Conservation (phyloP, 2,797 vertebrate species). For the Squalus acanthias region DNA sequence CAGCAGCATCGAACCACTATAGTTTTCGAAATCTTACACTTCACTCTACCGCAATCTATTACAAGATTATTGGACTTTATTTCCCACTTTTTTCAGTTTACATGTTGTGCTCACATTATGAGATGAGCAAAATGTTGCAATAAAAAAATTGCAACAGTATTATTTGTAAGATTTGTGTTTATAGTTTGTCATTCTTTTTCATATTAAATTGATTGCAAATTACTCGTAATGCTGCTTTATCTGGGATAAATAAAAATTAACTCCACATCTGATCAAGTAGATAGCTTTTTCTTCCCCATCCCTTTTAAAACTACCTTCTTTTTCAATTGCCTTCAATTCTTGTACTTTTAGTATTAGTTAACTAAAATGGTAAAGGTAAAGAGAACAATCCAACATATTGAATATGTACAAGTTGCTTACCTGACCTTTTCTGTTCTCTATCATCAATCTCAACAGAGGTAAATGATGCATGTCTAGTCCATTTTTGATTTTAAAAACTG, state of each 20-base stretch:
- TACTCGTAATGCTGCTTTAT: not conserved
- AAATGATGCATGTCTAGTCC: not conserved
- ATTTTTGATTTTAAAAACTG: not conserved
- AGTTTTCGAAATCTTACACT: not conserved
- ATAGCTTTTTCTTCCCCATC: too few species aligned
- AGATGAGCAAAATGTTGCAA: not conserved
- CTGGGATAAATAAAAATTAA: slow-evolving; percentile 10
- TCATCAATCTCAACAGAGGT: not conserved
- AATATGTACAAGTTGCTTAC: not conserved
- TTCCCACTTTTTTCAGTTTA: not conserved
- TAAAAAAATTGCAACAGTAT: not conserved
- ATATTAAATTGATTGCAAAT: not conserved
- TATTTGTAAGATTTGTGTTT: slow-evolving; percentile 21
- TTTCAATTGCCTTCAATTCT: not conserved
- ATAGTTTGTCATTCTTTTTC: not conserved
- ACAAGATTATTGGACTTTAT: not conserved
- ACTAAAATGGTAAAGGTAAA: not conserved
- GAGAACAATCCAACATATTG: not conserved
- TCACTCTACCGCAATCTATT: not conserved
- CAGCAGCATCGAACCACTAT: not conserved
- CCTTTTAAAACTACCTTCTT: not conserved
- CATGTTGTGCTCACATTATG: not conserved
- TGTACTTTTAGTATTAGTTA: not conserved
- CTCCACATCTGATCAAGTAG: not conserved
- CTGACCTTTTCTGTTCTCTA: not conserved